Percentiles rank a stretch among this genome's conserved stretches.
phyloP scores from a whole-genome alignment of 2,113 vertebrate genomes.

The Ivindomyrus marchei region DNA sequence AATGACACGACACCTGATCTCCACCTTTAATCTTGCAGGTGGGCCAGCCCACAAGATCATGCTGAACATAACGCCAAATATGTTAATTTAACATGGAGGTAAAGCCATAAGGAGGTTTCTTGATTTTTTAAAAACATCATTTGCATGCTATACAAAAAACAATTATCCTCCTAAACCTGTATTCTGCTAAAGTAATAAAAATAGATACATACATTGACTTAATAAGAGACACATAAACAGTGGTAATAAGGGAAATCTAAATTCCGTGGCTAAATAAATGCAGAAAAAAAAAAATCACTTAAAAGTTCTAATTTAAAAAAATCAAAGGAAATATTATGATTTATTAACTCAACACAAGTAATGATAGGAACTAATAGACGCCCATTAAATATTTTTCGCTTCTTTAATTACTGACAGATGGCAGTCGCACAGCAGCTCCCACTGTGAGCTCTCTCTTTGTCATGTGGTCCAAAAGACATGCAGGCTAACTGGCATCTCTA shows the following conservation, averaged over 20 bases:
- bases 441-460: neutral
- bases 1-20: neutral
- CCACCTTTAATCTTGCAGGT: neutral
- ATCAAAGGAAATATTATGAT: neutral
- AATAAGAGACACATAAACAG: neutral
- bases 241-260: neutral
- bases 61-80: neutral
- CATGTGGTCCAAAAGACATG: neutral
- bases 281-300: neutral
- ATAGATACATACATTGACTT: neutral
- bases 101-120: neutral
- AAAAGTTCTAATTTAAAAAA: neutral
- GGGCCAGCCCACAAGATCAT: neutral
- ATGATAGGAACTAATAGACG: neutral
- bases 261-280: neutral
- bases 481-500: neutral
- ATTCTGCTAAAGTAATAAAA: neutral
- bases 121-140: neutral
- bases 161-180: neutral
- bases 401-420: neutral
- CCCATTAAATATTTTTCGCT: neutral
- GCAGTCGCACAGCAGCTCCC: neutral
- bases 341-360: neutral
- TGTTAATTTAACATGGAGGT: neutral
- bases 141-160: neutral